Evolutionary conservation across 2,113 vertebrate genomes (phyloP), one percentile per base, ranked within the genome.

Genomic region (Procavia capensis): DNA sequence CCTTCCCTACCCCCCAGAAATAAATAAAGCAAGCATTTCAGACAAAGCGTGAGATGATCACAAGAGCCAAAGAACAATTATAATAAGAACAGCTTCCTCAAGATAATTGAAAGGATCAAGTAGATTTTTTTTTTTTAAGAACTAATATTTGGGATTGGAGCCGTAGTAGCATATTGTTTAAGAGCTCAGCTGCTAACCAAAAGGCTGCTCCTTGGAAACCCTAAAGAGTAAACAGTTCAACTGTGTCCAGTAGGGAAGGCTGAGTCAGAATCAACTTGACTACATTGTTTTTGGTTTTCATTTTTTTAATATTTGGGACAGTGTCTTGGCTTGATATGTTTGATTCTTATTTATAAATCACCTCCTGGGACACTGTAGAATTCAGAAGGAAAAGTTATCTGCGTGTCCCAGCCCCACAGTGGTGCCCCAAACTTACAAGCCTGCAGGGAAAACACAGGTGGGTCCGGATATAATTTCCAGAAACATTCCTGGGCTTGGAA

Each of bases 331-430:
- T 68, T 82, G n/a, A 3, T 57, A 78, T 31, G 0, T 64, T 74
- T 59, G 61, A 63, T 70, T 85, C 50, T 11, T 22, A 43, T 39
- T 88, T 50, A 76, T 20, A 78, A 47, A 36, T 61, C 47, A 61
- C 39, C 34, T 87, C 11, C 34, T 5, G 25, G 64, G 8, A 50
- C 54, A 75, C 9, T 13, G 6, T 61, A 47, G 47, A 85, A 91
- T 63, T 29, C 11, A 29, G 45, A 72, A 74, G 66, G 50, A 54
- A n/a, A 39, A 87, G 36, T 10, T 22, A 13, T 31, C 22, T 36
- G 39, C n/a, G 0, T 45, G 84, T 14, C 3, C 0, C 5, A 24
- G n/a, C 59, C 63, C 27, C 31, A 36, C 6, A 7, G 9, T 6
- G 25, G 24, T 29, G 50, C 8, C 3, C 70, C 63, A 19, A 76